Conservation (phyloP, 1,140 invertebrate species). For the Cydia amplana region DNA sequence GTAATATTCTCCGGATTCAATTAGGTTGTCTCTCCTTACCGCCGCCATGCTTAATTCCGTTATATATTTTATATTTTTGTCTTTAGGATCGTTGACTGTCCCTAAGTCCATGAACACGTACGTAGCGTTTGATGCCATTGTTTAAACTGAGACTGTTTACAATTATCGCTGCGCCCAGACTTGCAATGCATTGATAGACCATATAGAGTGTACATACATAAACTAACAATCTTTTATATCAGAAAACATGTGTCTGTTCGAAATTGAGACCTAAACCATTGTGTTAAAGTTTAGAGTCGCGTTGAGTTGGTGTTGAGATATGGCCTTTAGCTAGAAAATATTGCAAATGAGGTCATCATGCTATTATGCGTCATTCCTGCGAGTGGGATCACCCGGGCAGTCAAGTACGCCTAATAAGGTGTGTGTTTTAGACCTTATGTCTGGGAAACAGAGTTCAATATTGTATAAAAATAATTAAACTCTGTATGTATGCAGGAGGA, state of each 20-base stretch:
- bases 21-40: neutral
- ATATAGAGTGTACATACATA: neutral
- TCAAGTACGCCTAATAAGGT: neutral
- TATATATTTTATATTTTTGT: neutral
- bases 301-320: neutral
- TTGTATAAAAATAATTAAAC: neutral
- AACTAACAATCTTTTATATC: neutral
- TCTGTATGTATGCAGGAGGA: too few species aligned
- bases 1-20: neutral
- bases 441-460: neutral
- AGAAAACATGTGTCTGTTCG: neutral
- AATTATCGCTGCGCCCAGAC: neutral
- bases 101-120: constrained; percentile 5
- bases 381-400: neutral
- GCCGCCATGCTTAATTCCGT: neutral
- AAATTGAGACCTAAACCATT: neutral
- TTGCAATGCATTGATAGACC: neutral
- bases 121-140: neutral
- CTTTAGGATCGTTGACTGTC: neutral
- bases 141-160: constrained; percentile 1
- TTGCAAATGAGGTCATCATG: constrained; percentile 5
- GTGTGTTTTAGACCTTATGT: neutral
- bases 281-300: neutral
- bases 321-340: neutral
- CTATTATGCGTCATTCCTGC: neutral